Percentiles rank a stretch among this genome's conserved stretches.
Conservation (phyloP, 1,140 invertebrate species). For the Scaptomyza montana region DNA sequence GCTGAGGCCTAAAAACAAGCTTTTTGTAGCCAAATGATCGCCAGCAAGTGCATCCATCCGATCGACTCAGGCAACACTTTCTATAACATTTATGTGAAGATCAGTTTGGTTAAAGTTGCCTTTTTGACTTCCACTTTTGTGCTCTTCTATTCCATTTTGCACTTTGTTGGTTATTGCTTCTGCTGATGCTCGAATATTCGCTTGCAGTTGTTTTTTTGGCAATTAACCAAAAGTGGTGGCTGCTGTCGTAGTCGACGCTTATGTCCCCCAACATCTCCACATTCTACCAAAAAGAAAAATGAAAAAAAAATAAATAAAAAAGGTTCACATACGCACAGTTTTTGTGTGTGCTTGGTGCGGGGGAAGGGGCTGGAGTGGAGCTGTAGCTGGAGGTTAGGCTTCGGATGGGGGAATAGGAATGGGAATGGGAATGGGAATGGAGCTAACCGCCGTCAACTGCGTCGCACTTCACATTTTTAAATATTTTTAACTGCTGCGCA, state of each 20-base stretch:
- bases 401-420: not conserved
- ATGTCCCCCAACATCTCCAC: not conserved
- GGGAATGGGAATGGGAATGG: not conserved
- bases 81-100: too few species aligned
- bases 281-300: slow-evolving; percentile 5
- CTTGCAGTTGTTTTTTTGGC: slow-evolving; percentile 75
- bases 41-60: too few species aligned
- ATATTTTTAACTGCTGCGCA: slow-evolving; percentile 79
- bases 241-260: slow-evolving; percentile 7
- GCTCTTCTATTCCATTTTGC: too few species aligned
- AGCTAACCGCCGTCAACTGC: slow-evolving; percentile 32
- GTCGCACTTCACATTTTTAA: slow-evolving; percentile 69
- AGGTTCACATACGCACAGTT: slow-evolving; percentile 43
- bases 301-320: slow-evolving; percentile 14
- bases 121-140: too few species aligned
- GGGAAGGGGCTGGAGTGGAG: not conserved
- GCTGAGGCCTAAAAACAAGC: too few species aligned
- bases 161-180: not conserved
- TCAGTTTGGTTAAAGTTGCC: too few species aligned
- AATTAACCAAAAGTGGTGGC: slow-evolving; percentile 74
- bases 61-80: too few species aligned
- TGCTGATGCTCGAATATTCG: slow-evolving; percentile 15
- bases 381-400: not conserved
- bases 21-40: too few species aligned
- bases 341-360: slow-evolving; percentile 5